Conservation (phyloP, 2,797 vertebrate species). For the Clarias pachynema region DNA sequence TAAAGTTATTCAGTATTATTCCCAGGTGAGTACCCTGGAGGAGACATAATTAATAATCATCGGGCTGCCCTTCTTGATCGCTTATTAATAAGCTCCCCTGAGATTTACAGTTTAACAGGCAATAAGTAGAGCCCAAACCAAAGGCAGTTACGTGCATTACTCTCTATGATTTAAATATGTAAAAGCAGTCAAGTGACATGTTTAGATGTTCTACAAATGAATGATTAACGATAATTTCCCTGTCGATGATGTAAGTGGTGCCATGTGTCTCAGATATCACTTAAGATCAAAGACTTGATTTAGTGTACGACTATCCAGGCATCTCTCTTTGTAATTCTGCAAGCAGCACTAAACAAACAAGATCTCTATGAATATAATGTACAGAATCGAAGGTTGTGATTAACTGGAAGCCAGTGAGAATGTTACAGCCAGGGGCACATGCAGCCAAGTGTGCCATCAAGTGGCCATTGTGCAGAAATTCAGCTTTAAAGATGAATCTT, state of each 20-base stretch:
- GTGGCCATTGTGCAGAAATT: conserved; percentile 54
- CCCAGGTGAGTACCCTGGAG: conserved; percentile 27
- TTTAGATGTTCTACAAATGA: conserved; percentile 1
- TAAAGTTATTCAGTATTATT: conserved; percentile 18
- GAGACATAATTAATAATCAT: conserved; percentile 43
- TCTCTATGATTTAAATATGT: conserved; percentile 14
- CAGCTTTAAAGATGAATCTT: conserved; percentile 12
- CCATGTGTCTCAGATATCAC: neutral
- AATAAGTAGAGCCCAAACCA: conserved; percentile 27
- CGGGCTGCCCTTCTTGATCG: conserved; percentile 29
- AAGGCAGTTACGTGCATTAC: conserved; percentile 20
- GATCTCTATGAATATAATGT: conserved; percentile 2
- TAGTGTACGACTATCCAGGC: neutral
- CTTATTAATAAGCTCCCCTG: conserved; percentile 47
- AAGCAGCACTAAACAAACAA: neutral
- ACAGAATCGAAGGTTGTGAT: neutral
- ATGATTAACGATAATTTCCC: neutral
- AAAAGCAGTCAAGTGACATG: neutral
- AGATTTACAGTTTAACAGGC: conserved; percentile 37
- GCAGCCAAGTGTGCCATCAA: conserved; percentile 65
- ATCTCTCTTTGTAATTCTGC: neutral
- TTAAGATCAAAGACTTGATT: neutral
- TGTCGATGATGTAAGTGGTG: neutral
- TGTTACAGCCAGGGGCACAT: neutral
- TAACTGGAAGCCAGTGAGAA: neutral